Evolutionary conservation across 1,140 invertebrate species (phyloP), one percentile per base, ranked within the genome.

Genomic region (Planococcus citri): DNA sequence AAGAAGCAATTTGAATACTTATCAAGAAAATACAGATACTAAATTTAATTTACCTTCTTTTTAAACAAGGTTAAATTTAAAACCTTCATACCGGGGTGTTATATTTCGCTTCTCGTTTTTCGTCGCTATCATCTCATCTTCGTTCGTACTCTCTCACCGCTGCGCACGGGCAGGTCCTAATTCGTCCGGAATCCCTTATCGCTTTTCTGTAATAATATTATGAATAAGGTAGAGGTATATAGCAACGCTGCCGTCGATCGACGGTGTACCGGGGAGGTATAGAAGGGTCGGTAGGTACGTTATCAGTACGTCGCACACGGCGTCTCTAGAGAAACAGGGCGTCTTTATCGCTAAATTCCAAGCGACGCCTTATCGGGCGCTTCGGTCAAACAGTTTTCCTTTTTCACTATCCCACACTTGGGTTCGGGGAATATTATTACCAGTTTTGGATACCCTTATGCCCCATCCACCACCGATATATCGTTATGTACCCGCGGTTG

Each of bases 41-140:
- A 64, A 64, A 64, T 64, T 64, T 64, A 64, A 64, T 64, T 64
- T 64, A 64, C 60, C 60, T 64, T 64, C 60, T 64, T 64, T 64
- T 64, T 64, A 64, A 64, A 64, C 60, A 64, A 64, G 60, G 60
- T 64, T 64, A 64, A 64, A 64, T 64, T 64, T 64, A 64, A 64
- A 64, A 64, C 60, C 60, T 64, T 64, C 60, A 27, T 64, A 64
- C 60, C 60, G 60, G 60, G 60, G 60, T 64, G 60, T 64, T 64
- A 64, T 64, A 64, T 64, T 64, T 64, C 25, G 60, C 60, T 64
- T 64, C 60, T 64, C 60, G 60, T 64, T 64, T 64, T 64, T 64
- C 60, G 60, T 64, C 60, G 25, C 41, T 64, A 64, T 64, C 60
- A 27, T 64, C 60, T 64, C 60, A 64, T 64, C 60, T 64, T 64